Base-by-base conservation (phyloP, 2,888 invertebrate species). In the Allolobophora icterica region DNA sequence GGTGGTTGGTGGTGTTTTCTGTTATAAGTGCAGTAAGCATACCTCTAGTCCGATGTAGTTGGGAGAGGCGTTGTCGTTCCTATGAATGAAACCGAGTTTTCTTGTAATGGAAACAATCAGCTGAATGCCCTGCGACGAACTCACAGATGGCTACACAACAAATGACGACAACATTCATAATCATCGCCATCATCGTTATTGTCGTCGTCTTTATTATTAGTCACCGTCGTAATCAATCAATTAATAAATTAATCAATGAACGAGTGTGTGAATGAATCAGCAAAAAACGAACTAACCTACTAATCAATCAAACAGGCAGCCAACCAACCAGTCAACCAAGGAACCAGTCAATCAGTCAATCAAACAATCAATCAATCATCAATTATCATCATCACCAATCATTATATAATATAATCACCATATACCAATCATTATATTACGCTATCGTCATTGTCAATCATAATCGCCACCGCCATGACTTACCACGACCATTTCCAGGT, bases 401-500 rank as follows among this genome's bases (percentile, higher is more conserved):
- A 58, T 58, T 13, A 58, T 30, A n/a, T n/a, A n/a, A n/a, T n/a
- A n/a, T 13, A 58, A 58, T 58, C 71, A 71, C n/a, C 30, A 71
- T n/a, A 52, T 6, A 24, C 52, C 24, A n/a, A n/a, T n/a, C n/a
- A n/a, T n/a, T n/a, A n/a, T n/a, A n/a, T n/a, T n/a, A n/a, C n/a
- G n/a, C n/a, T n/a, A 52, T 52, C 24, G 52, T 52, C 52, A 24
- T 24, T n/a, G 30, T 71, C n/a, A 71, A 71, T n/a, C 71, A 71
- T 71, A 30, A 5, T 71, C n/a, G 30, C n/a, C 71, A 52, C 52
- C 24, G 24, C 24, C 52, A 15, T 24, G 21, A 87, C 87, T 87
- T 35, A 87, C 87, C 35, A 87, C n/a, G 87, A 87, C 87, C 87
- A 87, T 87, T 17, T 87, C 87, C 87, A 87, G 38, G 35, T 87